Evolutionary conservation across 2,113 vertebrate species (phyloP), one percentile per base, ranked within the genome.

Genomic region (Mormoops blainvillei): DNA sequence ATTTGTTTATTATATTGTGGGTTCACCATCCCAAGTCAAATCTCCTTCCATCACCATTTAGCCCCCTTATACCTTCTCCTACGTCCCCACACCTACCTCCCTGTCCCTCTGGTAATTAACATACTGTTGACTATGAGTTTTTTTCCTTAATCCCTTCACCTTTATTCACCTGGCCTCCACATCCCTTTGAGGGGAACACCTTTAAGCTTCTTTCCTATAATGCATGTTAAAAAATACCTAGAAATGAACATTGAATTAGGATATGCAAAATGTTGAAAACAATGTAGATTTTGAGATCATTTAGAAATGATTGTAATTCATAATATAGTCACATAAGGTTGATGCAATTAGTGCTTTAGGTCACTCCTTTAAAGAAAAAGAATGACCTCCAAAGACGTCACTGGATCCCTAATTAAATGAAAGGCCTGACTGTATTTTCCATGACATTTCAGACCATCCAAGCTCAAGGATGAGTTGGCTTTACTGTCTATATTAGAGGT

Each of bases 311-410:
- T 65, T 58, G 4, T 2, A 76, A 83, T 96, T 71, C 1, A 48
- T 45, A 97, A 93, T 96, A 70, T 26, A 85, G 9, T 65, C 91
- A 68, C 36, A n/a, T 56, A 58, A 4, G 90, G 63, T 67, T 97
- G 92, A 90, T 33, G 22, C 11, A 33, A 52, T 73, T 26, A 36
- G 73, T 84, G 19, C 4, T 80, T 68, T 56, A 41, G 31, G 36
- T 61, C 41, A 7, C 45, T 74, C 48, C 70, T 84, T 94, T 78
- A 90, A 22, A 12, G 52, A 41, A 97, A 67, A 86, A 10, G 9
- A 52, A 15, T 38, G 31, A 2, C 73, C 77, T 93, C 67, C 82
- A 89, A 91, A 41, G 52, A 54, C 4, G 58, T 28, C 4, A 86
- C n/a, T 50, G 4, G 28, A 86, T 9, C 0, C 95, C 31, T 89